Evolutionary conservation across 2,888 invertebrate species (phyloP), one percentile per base, ranked within the genome.

Genomic region (Drosophila meridionalis): DNA sequence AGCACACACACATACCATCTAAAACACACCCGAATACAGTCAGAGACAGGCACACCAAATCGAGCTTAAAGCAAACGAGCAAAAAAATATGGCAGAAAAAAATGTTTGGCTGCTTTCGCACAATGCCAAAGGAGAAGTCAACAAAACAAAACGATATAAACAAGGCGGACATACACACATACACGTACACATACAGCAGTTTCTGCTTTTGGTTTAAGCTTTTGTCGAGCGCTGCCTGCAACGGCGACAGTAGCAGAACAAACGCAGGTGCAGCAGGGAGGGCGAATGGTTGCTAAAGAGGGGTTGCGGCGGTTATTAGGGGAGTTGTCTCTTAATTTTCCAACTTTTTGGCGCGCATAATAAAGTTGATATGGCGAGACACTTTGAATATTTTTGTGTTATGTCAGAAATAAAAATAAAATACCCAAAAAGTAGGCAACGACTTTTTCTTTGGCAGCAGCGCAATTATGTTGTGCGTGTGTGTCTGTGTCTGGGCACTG

Each of bases 261-360:
- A 14, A n/a, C 20, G 55, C 11, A 36, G 6, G 1, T 7, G 40
- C n/a, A 4, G 3, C 28, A 4, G 36, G 40, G 50, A 38, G 32
- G 28, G 20, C 4, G 3, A 38, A 38, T 28, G 12, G 47, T 32
- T 0, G 11, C 34, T 34, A 20, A 20, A 14, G 34, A 20, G n/a
- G 40, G 38, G 45, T 32, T 64, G 42, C 28, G 32, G 47, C 43
- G 59, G 52, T 42, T 57, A 55, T 63, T 64, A 50, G n/a, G 42
- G 52, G 45, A 59, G 67, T 53, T 83, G 67, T 89, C 83, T 89
- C 87, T 80, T 89, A 89, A 85, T 85, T 88, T 89, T 69, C 84
- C 84, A 83, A 89, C 87, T 83, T 85, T 78, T 87, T 73, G 83
- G 82, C 81, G 85, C 73, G 87, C 81, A 83, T 86, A 85, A 90